These are phyloP conservation scores for Isaurus tuberculatus DNA, from an alignment of 92 coral and sea anemone genomes.

Conservation along the genomic window DNA sequence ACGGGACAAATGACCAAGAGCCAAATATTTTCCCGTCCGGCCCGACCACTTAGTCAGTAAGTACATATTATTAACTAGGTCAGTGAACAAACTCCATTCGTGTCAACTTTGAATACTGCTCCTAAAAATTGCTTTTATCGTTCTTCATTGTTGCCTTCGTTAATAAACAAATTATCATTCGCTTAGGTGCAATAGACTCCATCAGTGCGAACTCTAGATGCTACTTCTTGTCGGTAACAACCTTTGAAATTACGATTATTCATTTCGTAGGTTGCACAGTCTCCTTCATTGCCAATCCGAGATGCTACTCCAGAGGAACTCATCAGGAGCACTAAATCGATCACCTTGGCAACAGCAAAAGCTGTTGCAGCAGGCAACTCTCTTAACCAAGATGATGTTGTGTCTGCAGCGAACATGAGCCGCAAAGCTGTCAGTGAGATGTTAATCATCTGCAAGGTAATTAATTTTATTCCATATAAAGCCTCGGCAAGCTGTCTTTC, in stretches of 20 bases:
- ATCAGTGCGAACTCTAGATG: background rate
- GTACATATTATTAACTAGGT: no score
- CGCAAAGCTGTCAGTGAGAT: constrained; percentile 94
- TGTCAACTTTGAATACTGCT: no score
- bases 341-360: constrained; percentile 99
- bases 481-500: no score
- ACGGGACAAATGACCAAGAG: no score
- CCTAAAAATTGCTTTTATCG: no score
- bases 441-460: constrained; percentile 94
- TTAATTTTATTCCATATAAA: background rate
- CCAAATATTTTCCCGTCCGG: no score
- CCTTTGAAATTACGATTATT: background rate
- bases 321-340: constrained; percentile 88
- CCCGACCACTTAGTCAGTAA: no score
- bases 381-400: constrained; percentile 92
- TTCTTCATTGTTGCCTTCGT: no score
- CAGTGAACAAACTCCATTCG: no score
- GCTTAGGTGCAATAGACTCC: no score
- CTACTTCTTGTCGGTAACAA: background rate
- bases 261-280: constrained; percentile 69
- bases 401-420: constrained; percentile 96
- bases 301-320: constrained; percentile 98
- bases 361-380: constrained; percentile 99
- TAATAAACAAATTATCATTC: no score
- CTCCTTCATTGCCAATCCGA: constrained; percentile 77